A percentile compares a stretch with the other conserved stretches of the same genome.
Evolutionary conservation across 2,113 vertebrate species (phyloP).

Genomic region (Phoenicopterus ruber): DNA sequence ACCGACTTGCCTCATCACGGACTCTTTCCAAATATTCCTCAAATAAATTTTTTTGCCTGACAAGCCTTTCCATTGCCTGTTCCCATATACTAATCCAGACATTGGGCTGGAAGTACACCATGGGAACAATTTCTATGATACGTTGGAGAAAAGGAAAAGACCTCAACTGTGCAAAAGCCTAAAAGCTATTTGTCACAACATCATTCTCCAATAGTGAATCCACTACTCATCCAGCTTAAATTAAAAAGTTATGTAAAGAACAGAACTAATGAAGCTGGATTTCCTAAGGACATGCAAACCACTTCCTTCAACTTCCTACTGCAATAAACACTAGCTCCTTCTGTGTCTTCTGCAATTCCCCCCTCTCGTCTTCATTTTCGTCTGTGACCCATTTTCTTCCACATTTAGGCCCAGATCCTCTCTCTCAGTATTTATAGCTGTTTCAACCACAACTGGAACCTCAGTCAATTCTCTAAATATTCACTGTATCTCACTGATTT

Average conservation of each 20-base stretch:
- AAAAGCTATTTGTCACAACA: neutral
- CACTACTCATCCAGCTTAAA: conserved; percentile 17
- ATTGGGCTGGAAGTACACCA: neutral
- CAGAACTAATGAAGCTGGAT: conserved; percentile 2
- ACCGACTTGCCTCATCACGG: conserved; percentile 11
- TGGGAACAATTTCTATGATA: neutral
- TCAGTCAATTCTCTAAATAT: neutral
- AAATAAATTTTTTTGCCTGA: neutral
- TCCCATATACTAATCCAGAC: conserved; percentile 16
- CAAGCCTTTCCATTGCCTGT: conserved; percentile 34
- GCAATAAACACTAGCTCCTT: conserved; percentile 44
- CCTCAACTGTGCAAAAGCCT: neutral
- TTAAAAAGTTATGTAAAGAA: conserved; percentile 10
- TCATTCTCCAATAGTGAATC: neutral
- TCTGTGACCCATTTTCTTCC: neutral
- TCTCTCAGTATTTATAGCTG: neutral
- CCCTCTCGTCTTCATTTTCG: neutral
- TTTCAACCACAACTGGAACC: neutral
- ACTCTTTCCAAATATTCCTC: conserved; percentile 35
- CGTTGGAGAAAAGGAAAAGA: neutral
- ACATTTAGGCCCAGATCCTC: neutral
- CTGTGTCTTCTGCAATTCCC: neutral
- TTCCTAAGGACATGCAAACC: conserved; percentile 21
- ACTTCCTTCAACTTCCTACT: conserved; percentile 2
- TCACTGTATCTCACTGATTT: neutral